phyloP scores from a whole-genome alignment of 2,888 invertebrate species.

The Mesorhabditis sp. region DNA sequence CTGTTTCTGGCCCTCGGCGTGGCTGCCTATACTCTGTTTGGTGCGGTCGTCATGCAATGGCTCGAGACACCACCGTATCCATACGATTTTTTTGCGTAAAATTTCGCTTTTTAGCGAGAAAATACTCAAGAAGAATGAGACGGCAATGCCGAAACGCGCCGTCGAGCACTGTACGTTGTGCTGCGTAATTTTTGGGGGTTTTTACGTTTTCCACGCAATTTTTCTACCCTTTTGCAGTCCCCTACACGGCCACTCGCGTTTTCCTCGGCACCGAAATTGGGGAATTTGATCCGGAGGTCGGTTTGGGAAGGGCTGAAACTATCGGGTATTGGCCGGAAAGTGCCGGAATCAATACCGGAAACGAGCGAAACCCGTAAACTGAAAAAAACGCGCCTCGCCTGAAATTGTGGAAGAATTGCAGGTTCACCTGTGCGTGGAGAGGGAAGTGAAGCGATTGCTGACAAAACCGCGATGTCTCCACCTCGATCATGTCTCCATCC shows the following conservation, averaged over 20 bases:
- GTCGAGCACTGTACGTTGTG: too few relatives aligned
- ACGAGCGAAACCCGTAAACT: not conserved
- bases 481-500: constrained; percentile 9
- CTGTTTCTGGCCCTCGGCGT: constrained; percentile 44
- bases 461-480: constrained; percentile 23
- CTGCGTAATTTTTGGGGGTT: too few relatives aligned
- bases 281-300: constrained; percentile 30
- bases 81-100: not conserved
- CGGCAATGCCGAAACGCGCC: too few relatives aligned
- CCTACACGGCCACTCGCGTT: constrained; percentile 15
- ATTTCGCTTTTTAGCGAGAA: not conserved
- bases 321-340: not conserved
- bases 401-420: not conserved
- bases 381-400: not conserved
- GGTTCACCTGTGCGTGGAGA: not conserved
- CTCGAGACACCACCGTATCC: constrained; percentile 33
- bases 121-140: too few relatives aligned
- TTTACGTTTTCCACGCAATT: not conserved
- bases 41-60: constrained; percentile 46
- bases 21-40: constrained; percentile 43
- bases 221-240: not conserved
- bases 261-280: constrained; percentile 37
- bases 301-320: not conserved
- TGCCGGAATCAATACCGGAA: not conserved
- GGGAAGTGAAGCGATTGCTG: constrained; percentile 12